Conservation (phyloP, 2,113 vertebrate species). For the Protobothrops mucrosquamatus region DNA sequence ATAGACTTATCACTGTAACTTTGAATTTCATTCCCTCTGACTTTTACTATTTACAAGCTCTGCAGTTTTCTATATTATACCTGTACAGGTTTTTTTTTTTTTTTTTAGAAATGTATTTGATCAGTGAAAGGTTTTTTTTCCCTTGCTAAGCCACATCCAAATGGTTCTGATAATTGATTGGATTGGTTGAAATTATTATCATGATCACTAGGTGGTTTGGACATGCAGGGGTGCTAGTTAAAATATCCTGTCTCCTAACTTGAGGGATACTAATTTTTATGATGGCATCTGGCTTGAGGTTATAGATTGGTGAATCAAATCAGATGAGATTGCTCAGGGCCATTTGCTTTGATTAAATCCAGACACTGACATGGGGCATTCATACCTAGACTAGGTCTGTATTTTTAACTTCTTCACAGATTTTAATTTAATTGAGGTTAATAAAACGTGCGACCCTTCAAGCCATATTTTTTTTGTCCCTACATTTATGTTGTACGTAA, state of each 20-base stretch:
- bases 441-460: background rate
- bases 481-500: background rate
- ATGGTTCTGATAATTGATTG: background rate
- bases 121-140: background rate
- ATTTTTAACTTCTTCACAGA: background rate
- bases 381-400: background rate
- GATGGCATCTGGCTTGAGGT: background rate
- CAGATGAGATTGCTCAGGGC: background rate
- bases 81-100: background rate
- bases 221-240: background rate
- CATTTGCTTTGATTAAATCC: background rate
- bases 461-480: background rate
- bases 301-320: background rate
- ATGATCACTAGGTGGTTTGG: background rate
- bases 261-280: background rate
- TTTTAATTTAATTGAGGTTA: background rate
- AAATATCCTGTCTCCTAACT: background rate
- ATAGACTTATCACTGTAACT: background rate
- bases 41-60: background rate
- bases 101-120: background rate
- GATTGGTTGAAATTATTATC: background rate
- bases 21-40: background rate
- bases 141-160: background rate
- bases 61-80: background rate
- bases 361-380: background rate